Evolutionary conservation across 2,888 invertebrate genomes (phyloP), one percentile per base, ranked within the genome.

Genomic region (Anaspis maculata): DNA sequence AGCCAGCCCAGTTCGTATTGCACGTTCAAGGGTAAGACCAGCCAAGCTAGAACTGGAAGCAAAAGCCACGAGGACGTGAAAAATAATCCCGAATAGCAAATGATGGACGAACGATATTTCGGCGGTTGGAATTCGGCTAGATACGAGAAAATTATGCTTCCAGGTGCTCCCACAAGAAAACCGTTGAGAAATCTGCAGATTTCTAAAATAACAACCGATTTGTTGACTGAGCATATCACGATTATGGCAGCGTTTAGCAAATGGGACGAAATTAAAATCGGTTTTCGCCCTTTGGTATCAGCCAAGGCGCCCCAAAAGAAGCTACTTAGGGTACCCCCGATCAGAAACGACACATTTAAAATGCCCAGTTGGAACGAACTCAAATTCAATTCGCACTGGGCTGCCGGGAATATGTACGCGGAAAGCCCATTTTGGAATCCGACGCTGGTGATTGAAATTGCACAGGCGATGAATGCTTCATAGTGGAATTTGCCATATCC

Each of bases 251-350:
- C 58, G 37, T 75, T 64, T 51, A 76, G 61, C 5, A 59, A 30
- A 28, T 55, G 55, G 3, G 54, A 39, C 3, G 38, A 28, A n/a
- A 49, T 37, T 2, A 57, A 32, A 2, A 76, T 70, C 6, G 70
- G 72, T 11, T 77, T 70, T 2, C 89, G 71, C 0, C 89, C 89
- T 37, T 73, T 58, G 27, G 77, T 76, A 61, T 90, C 89, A 0
- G 86, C 83, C 41, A 86, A 59, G 43, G 79, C 74, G 24, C 89
- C 88, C 85, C 88, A 85, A 32, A 85, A 63, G 63, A 83, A 81
- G 0, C 85, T 81, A 30, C 86, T 86, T 13, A 79, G 48, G 15
- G 79, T 77, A 19, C 82, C 77, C 44, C 82, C 84, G 29, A 78
- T 66, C 66, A 85, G 74, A 45, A 84, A 83, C 1, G 77, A 73